These are phyloP conservation scores for Oryzaephilus surinamensis DNA, from an alignment of 1,140 invertebrate species.

Conservation along the genomic window DNA sequence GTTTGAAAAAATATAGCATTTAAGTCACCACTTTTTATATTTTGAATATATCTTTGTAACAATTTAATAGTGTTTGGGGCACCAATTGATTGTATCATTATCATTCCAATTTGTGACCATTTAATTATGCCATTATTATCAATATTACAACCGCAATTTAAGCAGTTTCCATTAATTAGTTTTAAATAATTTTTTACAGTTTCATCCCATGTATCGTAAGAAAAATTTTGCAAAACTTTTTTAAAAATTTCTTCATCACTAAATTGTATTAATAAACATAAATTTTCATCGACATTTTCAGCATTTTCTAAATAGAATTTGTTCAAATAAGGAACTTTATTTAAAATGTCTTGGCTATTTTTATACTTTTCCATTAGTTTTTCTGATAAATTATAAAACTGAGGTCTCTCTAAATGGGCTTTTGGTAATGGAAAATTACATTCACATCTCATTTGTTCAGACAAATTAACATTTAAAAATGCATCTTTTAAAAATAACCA, in stretches of 20 bases:
- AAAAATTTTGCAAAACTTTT: constrained; percentile 17
- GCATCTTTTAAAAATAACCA: constrained; percentile 19
- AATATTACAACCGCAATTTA: constrained; percentile 31
- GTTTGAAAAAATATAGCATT: constrained; percentile 31
- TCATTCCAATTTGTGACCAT: constrained; percentile 31
- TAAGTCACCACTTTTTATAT: constrained; percentile 32
- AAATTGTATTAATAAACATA: constrained; percentile 29
- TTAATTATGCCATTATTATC: constrained; percentile 19
- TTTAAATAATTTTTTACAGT: constrained; percentile 21
- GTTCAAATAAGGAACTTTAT: constrained; percentile 26
- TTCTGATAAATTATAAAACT: constrained; percentile 19
- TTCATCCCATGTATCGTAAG: constrained; percentile 31
- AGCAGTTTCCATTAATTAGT: constrained; percentile 30
- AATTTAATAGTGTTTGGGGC: constrained; percentile 25
- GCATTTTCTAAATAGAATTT: constrained; percentile 15
- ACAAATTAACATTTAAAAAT: constrained; percentile 18
- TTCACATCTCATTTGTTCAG: constrained; percentile 15
- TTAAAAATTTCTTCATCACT: constrained; percentile 22
- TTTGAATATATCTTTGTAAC: constrained; percentile 28
- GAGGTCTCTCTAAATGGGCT: constrained; percentile 14
- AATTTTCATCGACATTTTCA: constrained; percentile 10
- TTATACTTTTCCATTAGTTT: constrained; percentile 15
- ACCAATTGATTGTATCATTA: constrained; percentile 33
- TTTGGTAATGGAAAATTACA: constrained; percentile 31
- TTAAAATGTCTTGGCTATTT: constrained; percentile 14